Evolutionary conservation across 2,113 vertebrate species (phyloP).

Genomic region (Bubo scandiacus): DNA sequence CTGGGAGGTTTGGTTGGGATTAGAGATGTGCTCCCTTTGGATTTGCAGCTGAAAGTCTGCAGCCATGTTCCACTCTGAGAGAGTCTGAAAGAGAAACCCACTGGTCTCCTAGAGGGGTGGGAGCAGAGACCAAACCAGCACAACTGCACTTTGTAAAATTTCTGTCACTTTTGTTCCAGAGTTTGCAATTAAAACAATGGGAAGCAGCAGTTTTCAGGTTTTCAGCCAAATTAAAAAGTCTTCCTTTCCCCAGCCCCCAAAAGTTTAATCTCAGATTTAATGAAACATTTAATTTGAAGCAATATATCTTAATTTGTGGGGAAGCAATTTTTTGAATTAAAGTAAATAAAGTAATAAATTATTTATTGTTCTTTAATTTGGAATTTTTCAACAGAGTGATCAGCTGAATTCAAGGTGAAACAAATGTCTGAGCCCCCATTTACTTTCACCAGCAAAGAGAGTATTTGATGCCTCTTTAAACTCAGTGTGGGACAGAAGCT

Average conservation of each 20-base stretch:
- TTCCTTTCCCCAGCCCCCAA: constrained; percentile 31
- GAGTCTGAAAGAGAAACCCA: neutral
- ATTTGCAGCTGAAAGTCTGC: neutral
- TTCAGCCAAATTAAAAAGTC: constrained; percentile 42
- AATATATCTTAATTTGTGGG: constrained; percentile 53
- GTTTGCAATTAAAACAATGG: constrained; percentile 5
- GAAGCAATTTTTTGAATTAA: constrained; percentile 45
- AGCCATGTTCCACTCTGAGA: neutral
- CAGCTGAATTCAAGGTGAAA: neutral
- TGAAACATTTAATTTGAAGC: constrained; percentile 67
- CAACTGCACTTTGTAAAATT: neutral
- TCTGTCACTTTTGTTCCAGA: neutral
- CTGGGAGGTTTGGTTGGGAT: neutral
- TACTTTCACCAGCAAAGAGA: neutral
- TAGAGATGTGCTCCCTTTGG: neutral
- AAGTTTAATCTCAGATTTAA: constrained; percentile 66
- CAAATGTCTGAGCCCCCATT: neutral
- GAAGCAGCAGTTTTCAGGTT: neutral
- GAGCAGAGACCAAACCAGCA: neutral
- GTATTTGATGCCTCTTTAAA: neutral
- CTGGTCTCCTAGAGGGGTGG: neutral
- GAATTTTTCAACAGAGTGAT: neutral
- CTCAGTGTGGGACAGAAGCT: neutral
- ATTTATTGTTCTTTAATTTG: constrained; percentile 58
- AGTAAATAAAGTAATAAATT: constrained; percentile 64